phyloP scores from a whole-genome alignment of 2,113 vertebrate species.

The Bujurquina vittata region DNA sequence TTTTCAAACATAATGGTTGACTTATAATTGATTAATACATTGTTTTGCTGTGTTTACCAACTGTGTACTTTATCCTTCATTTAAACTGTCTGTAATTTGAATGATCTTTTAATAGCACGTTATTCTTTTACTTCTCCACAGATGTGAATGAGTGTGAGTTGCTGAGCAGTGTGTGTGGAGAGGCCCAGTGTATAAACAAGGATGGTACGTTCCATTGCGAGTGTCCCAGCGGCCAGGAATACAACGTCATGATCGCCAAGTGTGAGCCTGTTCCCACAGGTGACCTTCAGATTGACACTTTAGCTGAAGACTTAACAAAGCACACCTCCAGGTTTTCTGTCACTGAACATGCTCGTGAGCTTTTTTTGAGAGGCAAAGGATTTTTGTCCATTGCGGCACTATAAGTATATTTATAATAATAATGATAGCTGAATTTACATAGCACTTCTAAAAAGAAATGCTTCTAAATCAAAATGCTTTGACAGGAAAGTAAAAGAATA shows the following conservation, averaged over 20 bases:
- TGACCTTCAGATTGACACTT: slow-evolving; percentile 51
- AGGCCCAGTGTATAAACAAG: slow-evolving; percentile 91
- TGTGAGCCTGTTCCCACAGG: slow-evolving; percentile 86
- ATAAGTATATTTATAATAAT: background rate
- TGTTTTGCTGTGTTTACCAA: background rate
- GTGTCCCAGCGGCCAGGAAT: slow-evolving; percentile 89
- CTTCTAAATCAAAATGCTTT: background rate
- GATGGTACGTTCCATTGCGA: slow-evolving; percentile 92
- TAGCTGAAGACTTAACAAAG: background rate
- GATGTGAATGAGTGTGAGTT: slow-evolving; percentile 97
- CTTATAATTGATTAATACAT: background rate
- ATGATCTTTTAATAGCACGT: background rate
- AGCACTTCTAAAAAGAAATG: background rate
- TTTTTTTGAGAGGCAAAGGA: background rate
- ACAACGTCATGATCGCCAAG: slow-evolving; percentile 88
- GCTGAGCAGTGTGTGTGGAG: slow-evolving; percentile 91
- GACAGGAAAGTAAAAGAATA: background rate
- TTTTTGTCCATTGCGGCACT: background rate
- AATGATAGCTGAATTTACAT: background rate
- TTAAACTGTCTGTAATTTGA: too few relatives aligned
- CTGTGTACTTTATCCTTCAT: background rate
- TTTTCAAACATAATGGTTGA: background rate
- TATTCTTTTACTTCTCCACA: slow-evolving; percentile 61
- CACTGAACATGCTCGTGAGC: background rate
- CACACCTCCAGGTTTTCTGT: background rate